Conservation (phyloP, 2,888 invertebrate species). For the Microdon myrmicae region DNA sequence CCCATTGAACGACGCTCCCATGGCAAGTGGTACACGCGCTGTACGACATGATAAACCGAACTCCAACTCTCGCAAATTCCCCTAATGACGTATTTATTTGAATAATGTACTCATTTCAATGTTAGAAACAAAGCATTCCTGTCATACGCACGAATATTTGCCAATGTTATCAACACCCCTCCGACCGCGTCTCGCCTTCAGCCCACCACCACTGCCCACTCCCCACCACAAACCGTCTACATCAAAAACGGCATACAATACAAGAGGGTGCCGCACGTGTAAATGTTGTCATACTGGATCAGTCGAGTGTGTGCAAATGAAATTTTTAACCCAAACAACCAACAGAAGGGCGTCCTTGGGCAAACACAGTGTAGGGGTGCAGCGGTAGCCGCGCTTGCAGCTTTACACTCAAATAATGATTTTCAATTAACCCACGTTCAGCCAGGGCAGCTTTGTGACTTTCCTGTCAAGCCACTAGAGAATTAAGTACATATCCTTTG, state of each 20-base stretch:
- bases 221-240: constrained; percentile 13
- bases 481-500: not conserved
- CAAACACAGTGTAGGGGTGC: constrained; percentile 39
- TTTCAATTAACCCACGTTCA: constrained; percentile 56
- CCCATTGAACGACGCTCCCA: too few species aligned
- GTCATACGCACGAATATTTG: constrained; percentile 37
- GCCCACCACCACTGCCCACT: not conserved
- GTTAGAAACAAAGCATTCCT: constrained; percentile 1
- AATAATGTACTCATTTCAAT: too few species aligned
- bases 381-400: constrained; percentile 24
- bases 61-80: constrained; percentile 17
- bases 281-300: constrained; percentile 45
- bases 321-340: constrained; percentile 44
- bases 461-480: constrained; percentile 36
- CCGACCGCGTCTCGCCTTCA: too few species aligned
- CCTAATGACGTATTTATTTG: constrained; percentile 44
- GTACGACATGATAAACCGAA: constrained; percentile 3
- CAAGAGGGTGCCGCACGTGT: constrained; percentile 27
- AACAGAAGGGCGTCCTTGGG: constrained; percentile 16
- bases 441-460: constrained; percentile 36
- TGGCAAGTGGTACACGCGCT: not conserved
- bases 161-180: constrained; percentile 42
- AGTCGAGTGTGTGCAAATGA: constrained; percentile 48
- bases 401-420: constrained; percentile 57
- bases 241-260: not conserved